Evolutionary conservation across 2,113 vertebrate species (phyloP), one percentile per base, ranked within the genome.

Genomic region (Tamias sibiricus): DNA sequence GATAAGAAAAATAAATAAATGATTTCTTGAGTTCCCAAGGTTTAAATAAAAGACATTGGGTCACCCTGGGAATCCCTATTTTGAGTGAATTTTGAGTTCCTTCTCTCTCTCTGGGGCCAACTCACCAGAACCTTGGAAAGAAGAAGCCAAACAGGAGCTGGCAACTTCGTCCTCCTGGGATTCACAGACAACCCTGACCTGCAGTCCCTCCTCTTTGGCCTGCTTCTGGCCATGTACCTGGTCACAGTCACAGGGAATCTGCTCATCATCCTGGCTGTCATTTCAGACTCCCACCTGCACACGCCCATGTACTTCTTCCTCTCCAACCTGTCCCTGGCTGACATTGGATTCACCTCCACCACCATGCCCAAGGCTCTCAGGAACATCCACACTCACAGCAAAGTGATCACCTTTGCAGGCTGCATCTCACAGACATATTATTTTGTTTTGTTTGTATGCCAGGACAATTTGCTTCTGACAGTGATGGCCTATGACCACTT

Each of bases 401-500:
- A 66, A 44, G 8, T 2, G 2, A 95, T 95, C 10, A 59, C 69
- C 3, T 94, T 62, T 12, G 35, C 12, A 12, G 94, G 74, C 6
- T 97, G 96, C 30, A 12, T 96, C 49, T 89, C 11, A 16, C 94
- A 97, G 47, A 85, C 87, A 0, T 95, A 66, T 66, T 94, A 95
- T 66, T 97, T 94, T 54, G 40, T 81, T 85, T 22, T 89, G 8
- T 88, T 98, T 69, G 97, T 82, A 19, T 95, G 89, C 12, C 57
- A 97, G 24, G 86, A 97, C 54, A 96, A 85, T 37, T 86, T 98
- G 19, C 54, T 97, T 28, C 32, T 97, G 40, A 79, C 69, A 0
- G 59, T 66, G 28, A 95, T 95, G 91, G 95, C 82, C n/a, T 97
- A 93, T 85, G 96, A 96, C 35, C 32, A 24, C 0, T 97, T 96